These are phyloP conservation scores for Druceiella hillmani DNA, from an alignment of 2,888 invertebrate species.

Conservation along the genomic window DNA sequence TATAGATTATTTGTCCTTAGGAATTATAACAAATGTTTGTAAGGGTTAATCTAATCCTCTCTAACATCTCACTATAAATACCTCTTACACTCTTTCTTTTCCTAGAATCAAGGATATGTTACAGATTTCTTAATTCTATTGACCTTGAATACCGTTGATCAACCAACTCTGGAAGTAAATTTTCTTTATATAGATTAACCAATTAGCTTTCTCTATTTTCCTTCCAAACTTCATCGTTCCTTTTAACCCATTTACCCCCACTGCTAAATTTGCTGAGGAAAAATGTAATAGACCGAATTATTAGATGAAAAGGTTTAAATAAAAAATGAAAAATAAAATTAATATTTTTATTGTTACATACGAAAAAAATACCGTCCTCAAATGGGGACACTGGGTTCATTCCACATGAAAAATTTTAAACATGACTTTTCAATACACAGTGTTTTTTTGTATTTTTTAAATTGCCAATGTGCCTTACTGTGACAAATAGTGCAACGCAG, in stretches of 20 bases:
- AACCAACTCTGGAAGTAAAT: too few relatives aligned
- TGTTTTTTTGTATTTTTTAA: conserved; percentile 9
- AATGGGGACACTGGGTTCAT: conserved; percentile 5
- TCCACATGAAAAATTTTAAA: conserved; percentile 6
- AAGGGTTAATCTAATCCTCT: too few relatives aligned
- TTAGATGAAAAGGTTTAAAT: not conserved
- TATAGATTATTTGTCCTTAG: too few relatives aligned
- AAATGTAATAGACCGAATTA: not conserved
- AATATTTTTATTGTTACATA: not conserved
- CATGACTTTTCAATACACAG: conserved; percentile 9
- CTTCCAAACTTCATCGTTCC: too few relatives aligned
- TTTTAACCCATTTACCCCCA: conserved; percentile 3
- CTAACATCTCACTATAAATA: too few relatives aligned
- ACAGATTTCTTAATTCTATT: too few relatives aligned
- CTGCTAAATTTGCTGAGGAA: not conserved
- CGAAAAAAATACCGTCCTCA: conserved; percentile 3
- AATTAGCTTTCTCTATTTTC: too few relatives aligned
- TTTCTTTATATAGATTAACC: too few relatives aligned
- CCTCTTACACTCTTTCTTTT: too few relatives aligned
- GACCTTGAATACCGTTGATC: too few relatives aligned
- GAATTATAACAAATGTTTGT: too few relatives aligned
- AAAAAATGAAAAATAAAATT: not conserved
- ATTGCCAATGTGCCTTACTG: conserved; percentile 5
- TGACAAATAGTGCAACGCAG: conserved; percentile 8
- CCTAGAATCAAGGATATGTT: too few relatives aligned